Evolutionary conservation across 2,888 invertebrate species (phyloP).

Genomic region (Cepaea hortensis): DNA sequence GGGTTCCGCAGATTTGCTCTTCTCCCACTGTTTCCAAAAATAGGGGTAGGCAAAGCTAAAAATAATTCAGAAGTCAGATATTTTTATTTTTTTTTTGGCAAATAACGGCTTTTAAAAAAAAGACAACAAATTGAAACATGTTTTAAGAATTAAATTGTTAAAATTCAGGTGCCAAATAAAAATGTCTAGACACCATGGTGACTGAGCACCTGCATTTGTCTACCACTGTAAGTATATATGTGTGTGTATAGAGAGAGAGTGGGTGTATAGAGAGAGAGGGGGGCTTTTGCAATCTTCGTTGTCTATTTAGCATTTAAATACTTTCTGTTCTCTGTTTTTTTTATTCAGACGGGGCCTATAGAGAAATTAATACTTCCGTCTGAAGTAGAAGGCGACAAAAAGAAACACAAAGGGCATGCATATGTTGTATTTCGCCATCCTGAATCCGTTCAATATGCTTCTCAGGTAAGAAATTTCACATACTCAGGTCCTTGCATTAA

Average conservation of each 20-base stretch:
- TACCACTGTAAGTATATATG: neutral
- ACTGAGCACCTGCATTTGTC: too few relatives aligned
- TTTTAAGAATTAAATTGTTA: too few relatives aligned
- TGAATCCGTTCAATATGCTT: slow-evolving; percentile 47
- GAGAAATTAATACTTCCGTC: slow-evolving; percentile 38
- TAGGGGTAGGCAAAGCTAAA: too few relatives aligned
- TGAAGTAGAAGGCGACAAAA: slow-evolving; percentile 39
- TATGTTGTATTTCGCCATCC: slow-evolving; percentile 45
- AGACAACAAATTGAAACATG: too few relatives aligned
- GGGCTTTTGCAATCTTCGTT: neutral
- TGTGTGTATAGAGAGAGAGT: neutral
- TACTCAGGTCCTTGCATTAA: neutral
- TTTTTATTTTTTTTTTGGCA: neutral
- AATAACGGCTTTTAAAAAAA: too few relatives aligned
- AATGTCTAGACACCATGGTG: too few relatives aligned
- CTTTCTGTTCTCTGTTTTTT: neutral
- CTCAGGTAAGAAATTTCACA: slow-evolving; percentile 30
- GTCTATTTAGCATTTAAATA: neutral
- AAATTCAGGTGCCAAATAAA: too few relatives aligned
- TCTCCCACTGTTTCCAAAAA: too few relatives aligned
- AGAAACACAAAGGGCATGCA: slow-evolving; percentile 48
- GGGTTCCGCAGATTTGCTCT: too few relatives aligned
- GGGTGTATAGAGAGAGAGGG: neutral
- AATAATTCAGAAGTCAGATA: neutral
- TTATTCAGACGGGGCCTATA: slow-evolving; percentile 46